Conservation (phyloP, 2,113 vertebrate genomes). For the Gymnobelideus leadbeateri region DNA sequence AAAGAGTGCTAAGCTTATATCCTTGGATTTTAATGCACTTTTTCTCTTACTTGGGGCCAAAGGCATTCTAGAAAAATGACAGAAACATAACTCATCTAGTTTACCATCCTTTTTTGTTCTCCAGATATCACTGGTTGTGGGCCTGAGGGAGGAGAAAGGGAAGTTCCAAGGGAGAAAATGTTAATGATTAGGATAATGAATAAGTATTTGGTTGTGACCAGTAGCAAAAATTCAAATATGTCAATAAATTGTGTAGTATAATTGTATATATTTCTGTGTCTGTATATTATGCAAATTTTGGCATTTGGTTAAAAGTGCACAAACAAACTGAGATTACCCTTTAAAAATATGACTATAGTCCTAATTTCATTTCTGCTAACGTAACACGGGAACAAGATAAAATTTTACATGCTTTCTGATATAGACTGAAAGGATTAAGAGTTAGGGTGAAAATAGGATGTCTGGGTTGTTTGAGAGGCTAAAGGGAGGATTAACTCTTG, state of each 20-base stretch:
- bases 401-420: not conserved
- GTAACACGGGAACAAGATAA: not conserved
- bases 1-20: conserved; percentile 41
- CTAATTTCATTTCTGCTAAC: not conserved
- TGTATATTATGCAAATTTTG: conserved; percentile 40
- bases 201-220: not conserved
- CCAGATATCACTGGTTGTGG: not conserved
- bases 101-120: conserved; percentile 8
- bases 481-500: not conserved
- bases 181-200: not conserved
- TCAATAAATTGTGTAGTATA: not conserved
- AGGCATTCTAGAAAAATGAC: conserved; percentile 26
- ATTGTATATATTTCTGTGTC: not conserved
- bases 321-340: not conserved
- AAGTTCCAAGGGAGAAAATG: not conserved
- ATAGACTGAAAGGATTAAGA: not conserved
- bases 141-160: not conserved
- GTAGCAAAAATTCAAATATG: not conserved
- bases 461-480: not conserved
- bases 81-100: conserved; percentile 39
- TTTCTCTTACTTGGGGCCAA: conserved; percentile 36
- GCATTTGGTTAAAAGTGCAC: not conserved
- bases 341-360: not conserved
- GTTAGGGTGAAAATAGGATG: not conserved
- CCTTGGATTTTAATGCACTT: conserved; percentile 27